Base-by-base conservation (phyloP, 2,113 vertebrate genomes). In the Toxotes jaculatrix region DNA sequence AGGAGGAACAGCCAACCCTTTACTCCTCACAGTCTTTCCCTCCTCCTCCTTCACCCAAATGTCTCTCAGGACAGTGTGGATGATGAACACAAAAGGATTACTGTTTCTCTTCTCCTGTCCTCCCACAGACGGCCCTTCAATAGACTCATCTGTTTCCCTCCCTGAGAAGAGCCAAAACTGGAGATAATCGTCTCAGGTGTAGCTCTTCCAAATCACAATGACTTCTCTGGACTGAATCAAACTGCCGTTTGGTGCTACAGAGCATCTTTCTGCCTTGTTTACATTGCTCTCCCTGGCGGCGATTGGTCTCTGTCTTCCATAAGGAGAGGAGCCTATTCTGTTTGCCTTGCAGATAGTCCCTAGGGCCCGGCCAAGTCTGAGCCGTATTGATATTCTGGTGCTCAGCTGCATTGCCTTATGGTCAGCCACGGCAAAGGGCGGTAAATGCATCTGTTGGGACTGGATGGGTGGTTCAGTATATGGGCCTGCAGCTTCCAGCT, bases 81-180 rank as follows among this genome's bases (percentile, higher is more conserved):
- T 77, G 90, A 89, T 82, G 82, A 93, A 91, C 91, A 95, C 94
- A 95, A 95, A 92, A 95, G 93, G 91, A 95, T 93, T 93, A 94
- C 86, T 1, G 85, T 84, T 93, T 93, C 82, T 89, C 89, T 83
- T 90, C 57, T 77, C 56, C 66, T 81, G 56, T 79, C 80, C 92
- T 93, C 92, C 90, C 89, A 92, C 94, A 92, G 89, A 51, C 85
- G 77, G 87, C 74, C 89, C 86, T 93, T 94, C 93, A 93, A 90
- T 91, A 88, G 87, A 91, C 65, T 76, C 34, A 62, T 94, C 91
- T 92, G 92, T 91, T 82, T 68, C 62, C 56, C 74, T 57, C 61
- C 16, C 70, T 1, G 32, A 69, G 47, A 74, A 69, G 75, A 87
- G 77, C 82, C 83, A 85, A 85, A 83, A 72, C 55, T 40, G 69